Conservation (phyloP, 2,113 vertebrate species). For the Aspiorhynchus laticeps region DNA sequence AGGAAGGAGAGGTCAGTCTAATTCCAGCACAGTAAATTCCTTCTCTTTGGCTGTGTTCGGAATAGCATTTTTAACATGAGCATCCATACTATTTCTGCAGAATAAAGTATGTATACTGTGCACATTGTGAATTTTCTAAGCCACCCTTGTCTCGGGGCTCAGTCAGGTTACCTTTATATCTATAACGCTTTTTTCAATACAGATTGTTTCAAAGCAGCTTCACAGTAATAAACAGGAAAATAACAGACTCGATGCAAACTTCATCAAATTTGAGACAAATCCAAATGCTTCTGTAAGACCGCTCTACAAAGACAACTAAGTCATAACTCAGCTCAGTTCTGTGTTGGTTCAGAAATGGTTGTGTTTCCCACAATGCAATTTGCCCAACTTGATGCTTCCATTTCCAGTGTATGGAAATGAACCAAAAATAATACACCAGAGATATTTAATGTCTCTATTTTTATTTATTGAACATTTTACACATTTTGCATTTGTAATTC, state of each 20-base stretch:
- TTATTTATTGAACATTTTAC: background rate
- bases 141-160: background rate
- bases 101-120: background rate
- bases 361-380: background rate
- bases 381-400: background rate
- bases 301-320: background rate
- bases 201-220: background rate
- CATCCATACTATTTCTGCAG: background rate
- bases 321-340: background rate
- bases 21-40: background rate
- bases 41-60: background rate
- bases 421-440: background rate
- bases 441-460: background rate
- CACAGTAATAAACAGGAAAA: background rate
- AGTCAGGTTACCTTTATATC: background rate
- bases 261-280: background rate
- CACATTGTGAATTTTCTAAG: background rate
- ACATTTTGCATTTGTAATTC: background rate
- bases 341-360: no score
- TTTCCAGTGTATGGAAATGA: conserved; percentile 2
- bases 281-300: background rate
- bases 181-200: background rate
- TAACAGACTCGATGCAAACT: background rate
- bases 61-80: conserved; percentile 2
- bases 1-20: background rate